A percentile compares a stretch with the other conserved stretches of the same genome.
Conservation (phyloP, 1,140 invertebrate species). For the Scaptodrosophila lebanonensis region DNA sequence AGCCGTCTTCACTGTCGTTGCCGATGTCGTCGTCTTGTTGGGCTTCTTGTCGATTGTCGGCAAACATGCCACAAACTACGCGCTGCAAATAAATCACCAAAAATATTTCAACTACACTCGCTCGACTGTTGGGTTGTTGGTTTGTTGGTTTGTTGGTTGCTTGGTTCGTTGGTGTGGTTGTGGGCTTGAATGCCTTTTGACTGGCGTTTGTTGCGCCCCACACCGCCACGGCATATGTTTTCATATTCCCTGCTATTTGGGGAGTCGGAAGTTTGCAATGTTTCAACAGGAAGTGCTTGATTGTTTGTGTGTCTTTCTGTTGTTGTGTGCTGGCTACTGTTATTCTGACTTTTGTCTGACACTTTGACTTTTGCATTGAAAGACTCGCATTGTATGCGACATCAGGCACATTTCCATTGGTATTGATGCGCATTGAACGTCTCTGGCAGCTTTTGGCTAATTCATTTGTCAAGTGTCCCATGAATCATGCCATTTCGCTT, state of each 20-base stretch:
- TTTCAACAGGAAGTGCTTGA: conserved; percentile 69
- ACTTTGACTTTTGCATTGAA: conserved; percentile 67
- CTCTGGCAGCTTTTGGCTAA: conserved; percentile 51
- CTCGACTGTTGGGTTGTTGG: conserved; percentile 13
- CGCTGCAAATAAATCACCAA: conserved; percentile 73
- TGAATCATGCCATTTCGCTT: conserved; percentile 54
- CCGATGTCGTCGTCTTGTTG: conserved; percentile 6
- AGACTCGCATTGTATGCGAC: conserved; percentile 58
- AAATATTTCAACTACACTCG: conserved; percentile 72
- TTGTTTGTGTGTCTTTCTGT: conserved; percentile 54
- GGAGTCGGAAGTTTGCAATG: conserved; percentile 72
- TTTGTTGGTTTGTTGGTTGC: conserved; percentile 2
- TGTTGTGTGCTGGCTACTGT: conserved; percentile 42
- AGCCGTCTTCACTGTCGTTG: conserved; percentile 30
- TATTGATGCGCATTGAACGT: conserved; percentile 2
- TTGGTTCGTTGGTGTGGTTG: conserved; percentile 6
- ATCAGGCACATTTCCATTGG: conserved; percentile 27
- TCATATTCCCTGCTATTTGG: conserved; percentile 40
- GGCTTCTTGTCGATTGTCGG: conserved; percentile 43
- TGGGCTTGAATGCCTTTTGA: background rate
- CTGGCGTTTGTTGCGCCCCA: conserved; percentile 49
- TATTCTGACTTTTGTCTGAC: conserved; percentile 66
- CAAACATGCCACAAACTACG: conserved; percentile 73
- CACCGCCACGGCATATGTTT: conserved; percentile 60
- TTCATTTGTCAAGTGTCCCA: conserved; percentile 66